phyloP scores from a whole-genome alignment of 2,797 vertebrate genomes.

The Fratercula arctica region DNA sequence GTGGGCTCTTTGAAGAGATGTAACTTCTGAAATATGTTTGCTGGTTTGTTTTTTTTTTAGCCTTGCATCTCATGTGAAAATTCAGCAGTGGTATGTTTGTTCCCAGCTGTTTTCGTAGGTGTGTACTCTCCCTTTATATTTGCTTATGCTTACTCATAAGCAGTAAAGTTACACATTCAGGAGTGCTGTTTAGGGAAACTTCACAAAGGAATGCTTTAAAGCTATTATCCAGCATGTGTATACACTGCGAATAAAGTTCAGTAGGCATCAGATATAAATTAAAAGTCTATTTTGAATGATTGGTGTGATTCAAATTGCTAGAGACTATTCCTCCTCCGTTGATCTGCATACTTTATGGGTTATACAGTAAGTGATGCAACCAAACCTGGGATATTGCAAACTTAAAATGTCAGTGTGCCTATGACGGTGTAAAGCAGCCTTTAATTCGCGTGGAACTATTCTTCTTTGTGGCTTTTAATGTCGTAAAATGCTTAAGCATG shows the following conservation, averaged over 20 bases:
- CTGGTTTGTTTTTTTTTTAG: not conserved
- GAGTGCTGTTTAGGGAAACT: slow-evolving; percentile 48
- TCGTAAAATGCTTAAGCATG: not conserved
- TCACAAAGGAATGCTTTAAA: slow-evolving; percentile 31
- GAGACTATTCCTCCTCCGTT: not conserved
- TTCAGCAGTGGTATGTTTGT: slow-evolving; percentile 27
- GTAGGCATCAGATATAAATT: not conserved
- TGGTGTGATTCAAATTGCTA: not conserved
- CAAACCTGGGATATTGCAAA: not conserved
- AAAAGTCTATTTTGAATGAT: slow-evolving; percentile 8
- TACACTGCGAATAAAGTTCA: not conserved
- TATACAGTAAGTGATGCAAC: not conserved
- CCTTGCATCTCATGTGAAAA: slow-evolving; percentile 27
- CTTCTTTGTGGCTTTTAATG: not conserved
- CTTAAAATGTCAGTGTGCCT: not conserved
- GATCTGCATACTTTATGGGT: not conserved
- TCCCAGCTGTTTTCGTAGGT: slow-evolving; percentile 38
- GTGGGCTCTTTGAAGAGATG: slow-evolving; percentile 55
- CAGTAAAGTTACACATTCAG: slow-evolving; percentile 27
- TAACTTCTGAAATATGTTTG: slow-evolving; percentile 18
- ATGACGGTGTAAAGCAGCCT: not conserved
- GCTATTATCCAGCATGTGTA: not conserved
- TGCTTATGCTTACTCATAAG: slow-evolving; percentile 64
- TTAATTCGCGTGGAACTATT: not conserved
- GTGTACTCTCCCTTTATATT: slow-evolving; percentile 20